phyloP scores from a whole-genome alignment of 1,140 invertebrate species.

The Carcinoscorpius rotundicauda region DNA sequence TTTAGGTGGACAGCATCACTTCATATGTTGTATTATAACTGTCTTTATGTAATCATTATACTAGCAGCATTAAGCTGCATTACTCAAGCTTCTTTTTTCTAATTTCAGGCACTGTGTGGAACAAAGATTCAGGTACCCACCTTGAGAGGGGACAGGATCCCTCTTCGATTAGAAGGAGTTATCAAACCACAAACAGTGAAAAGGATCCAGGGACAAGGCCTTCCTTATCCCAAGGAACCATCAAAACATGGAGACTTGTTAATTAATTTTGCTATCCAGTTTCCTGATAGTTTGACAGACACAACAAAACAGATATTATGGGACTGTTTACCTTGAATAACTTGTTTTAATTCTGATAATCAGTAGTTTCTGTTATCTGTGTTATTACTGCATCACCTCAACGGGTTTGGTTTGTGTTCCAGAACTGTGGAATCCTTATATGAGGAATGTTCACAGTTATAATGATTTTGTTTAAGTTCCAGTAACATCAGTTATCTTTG shows the following conservation, averaged over 20 bases:
- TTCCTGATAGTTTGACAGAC: constrained; percentile 73
- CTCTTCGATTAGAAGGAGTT: constrained; percentile 65
- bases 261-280: constrained; percentile 94
- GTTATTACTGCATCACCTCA: too few species aligned
- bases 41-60: too few species aligned
- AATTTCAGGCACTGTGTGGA: constrained; percentile 72
- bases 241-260: constrained; percentile 83
- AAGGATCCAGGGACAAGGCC: constrained; percentile 79
- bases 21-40: too few species aligned
- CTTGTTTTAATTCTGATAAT: too few species aligned
- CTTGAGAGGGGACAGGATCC: constrained; percentile 68
- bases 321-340: constrained; percentile 58
- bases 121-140: constrained; percentile 83
- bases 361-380: too few species aligned
- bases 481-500: too few species aligned
- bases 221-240: constrained; percentile 91
- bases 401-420: too few species aligned
- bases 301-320: constrained; percentile 78
- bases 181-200: constrained; percentile 83
- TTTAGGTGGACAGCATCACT: too few species aligned
- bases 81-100: constrained; percentile 26
- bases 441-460: too few species aligned
- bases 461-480: too few species aligned
- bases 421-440: too few species aligned
- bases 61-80: not conserved